phyloP scores from a whole-genome alignment of 2,113 vertebrate species.

The Oryzias curvinotus region DNA sequence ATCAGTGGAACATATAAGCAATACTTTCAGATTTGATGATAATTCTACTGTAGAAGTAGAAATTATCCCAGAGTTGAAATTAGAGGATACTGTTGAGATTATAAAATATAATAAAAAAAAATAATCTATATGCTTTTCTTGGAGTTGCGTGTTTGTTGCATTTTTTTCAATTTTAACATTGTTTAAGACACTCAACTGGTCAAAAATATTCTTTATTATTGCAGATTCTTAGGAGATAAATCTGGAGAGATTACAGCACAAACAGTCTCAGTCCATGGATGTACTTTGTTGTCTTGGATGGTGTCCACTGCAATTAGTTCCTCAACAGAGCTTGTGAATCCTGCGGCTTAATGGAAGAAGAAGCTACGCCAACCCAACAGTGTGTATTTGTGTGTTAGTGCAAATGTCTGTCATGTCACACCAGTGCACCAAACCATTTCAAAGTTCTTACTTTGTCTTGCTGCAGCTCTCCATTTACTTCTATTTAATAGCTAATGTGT shows the following conservation, averaged over 20 bases:
- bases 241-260: slow-evolving; percentile 44
- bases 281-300: slow-evolving; percentile 60
- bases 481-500: slow-evolving; percentile 6
- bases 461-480: slow-evolving; percentile 8
- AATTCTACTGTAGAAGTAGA: too few species aligned
- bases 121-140: too few species aligned
- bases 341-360: slow-evolving; percentile 68
- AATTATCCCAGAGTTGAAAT: too few species aligned
- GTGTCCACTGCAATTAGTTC: slow-evolving; percentile 70
- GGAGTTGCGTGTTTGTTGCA: too few species aligned
- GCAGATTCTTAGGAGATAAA: slow-evolving; percentile 15
- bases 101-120: too few species aligned
- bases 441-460: slow-evolving; percentile 32
- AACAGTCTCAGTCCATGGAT: slow-evolving; percentile 59
- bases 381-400: slow-evolving; percentile 28
- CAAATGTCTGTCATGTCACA: slow-evolving; percentile 23
- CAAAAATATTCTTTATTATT: slow-evolving; percentile 4
- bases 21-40: too few species aligned
- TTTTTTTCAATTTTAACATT: neutral
- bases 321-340: slow-evolving; percentile 61
- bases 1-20: too few species aligned
- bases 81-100: too few species aligned
- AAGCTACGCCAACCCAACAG: slow-evolving; percentile 72
- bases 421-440: slow-evolving; percentile 35
- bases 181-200: slow-evolving; percentile 1